Evolutionary conservation across 1,140 invertebrate genomes (phyloP), one percentile per base, ranked within the genome.

Genomic region (Aricia agestis): DNA sequence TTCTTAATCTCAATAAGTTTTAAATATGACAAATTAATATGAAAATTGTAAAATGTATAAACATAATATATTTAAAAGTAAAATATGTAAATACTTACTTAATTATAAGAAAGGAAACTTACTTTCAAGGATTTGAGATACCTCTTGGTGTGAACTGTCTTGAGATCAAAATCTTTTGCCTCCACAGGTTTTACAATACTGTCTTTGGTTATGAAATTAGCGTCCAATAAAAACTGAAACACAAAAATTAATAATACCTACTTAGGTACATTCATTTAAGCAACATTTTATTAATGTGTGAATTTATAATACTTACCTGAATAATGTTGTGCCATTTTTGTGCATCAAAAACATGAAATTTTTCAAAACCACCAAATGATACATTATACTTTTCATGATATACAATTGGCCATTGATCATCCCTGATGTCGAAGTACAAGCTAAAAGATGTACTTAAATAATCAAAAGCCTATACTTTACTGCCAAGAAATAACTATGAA

Each of bases 331-430:
- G 94, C 95, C 97, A 98, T 93, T 98, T 98, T 76, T 93, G 93
- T 2, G 97, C 93, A 93, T 98, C 97, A 90, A 98, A 98, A n/a
- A 96, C 95, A 93, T 98, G 97, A 17, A 97, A 91, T 82, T 95
- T 96, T 89, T 98, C 96, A 65, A 98, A 87, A 19, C 96, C 96
- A 79, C 93, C 91, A 83, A 97, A 96, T n/a, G 93, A 93, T 71
- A 98, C 96, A 90, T 97, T 96, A 86, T 98, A 98, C 69, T 95
- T 93, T 36, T 93, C 85, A 70, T 94, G 92, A 84, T 97, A 98
- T 1, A 98, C 93, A 72, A 98, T 94, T 6, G 97, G 96, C 89
- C 93, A 93, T 77, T 94, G 89, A 70, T 87, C 78, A 9, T 87
- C 81, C 70, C 79, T 82, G 45, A 92, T 90, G 77, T 92, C 89